Evolutionary conservation across 1,140 invertebrate species (phyloP).

Genomic region (Drosophila ambigua): DNA sequence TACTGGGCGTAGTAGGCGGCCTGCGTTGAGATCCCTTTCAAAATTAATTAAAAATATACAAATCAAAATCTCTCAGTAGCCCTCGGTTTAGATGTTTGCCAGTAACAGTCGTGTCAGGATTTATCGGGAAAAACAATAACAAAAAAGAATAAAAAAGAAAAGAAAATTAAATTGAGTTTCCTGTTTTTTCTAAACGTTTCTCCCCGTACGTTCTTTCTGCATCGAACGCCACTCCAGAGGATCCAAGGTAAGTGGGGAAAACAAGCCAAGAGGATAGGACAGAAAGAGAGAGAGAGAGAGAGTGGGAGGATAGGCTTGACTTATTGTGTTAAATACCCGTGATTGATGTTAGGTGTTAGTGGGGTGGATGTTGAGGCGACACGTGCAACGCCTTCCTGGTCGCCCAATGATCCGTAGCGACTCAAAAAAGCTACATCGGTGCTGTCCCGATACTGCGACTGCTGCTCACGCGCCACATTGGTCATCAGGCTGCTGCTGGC

Average conservation of each 20-base stretch:
- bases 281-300: too few species aligned
- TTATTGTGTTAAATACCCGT: too few species aligned
- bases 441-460: constrained; percentile 20
- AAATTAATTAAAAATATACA: too few species aligned
- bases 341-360: neutral
- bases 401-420: constrained; percentile 3
- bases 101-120: neutral
- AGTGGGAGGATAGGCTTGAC: too few species aligned
- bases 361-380: neutral
- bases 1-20: too few species aligned
- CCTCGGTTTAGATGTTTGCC: too few species aligned
- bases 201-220: neutral
- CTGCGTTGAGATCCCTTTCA: too few species aligned
- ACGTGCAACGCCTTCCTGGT: constrained; percentile 1
- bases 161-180: constrained; percentile 12
- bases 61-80: too few species aligned
- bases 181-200: constrained; percentile 4
- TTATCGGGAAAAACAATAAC: too few species aligned
- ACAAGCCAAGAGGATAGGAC: too few species aligned
- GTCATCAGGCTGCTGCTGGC: constrained; percentile 11
- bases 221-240: too few species aligned
- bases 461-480: constrained; percentile 16
- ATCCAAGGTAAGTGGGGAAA: too few species aligned
- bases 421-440: constrained; percentile 6
- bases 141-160: neutral